A percentile compares a stretch with the other conserved stretches of the same genome.
Conservation (phyloP, 1,140 invertebrate genomes). For the Ostrea denselamellosa region DNA sequence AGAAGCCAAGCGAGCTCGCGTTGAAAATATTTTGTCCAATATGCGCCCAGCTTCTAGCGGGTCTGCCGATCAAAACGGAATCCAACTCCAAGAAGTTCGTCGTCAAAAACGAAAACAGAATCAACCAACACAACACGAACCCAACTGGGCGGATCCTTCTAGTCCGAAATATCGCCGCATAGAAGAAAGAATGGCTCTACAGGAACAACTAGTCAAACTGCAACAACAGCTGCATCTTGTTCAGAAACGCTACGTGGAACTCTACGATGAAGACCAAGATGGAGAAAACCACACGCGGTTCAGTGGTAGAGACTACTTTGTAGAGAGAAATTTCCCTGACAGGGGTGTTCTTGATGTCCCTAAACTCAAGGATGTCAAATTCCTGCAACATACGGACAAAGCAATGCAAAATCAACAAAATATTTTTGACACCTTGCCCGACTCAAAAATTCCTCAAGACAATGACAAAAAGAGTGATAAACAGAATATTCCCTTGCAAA, state of each 20-base stretch:
- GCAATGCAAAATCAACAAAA: not conserved
- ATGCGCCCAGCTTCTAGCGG: conserved; percentile 89
- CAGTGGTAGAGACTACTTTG: conserved; percentile 50
- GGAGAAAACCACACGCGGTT: conserved; percentile 41
- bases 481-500: conserved; percentile 44
- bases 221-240: conserved; percentile 93
- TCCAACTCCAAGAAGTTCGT: conserved; percentile 83
- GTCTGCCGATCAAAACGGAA: conserved; percentile 66
- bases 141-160: conserved; percentile 64
- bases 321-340: conserved; percentile 55
- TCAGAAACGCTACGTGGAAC: conserved; percentile 92
- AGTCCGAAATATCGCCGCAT: conserved; percentile 80
- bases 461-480: conserved; percentile 39
- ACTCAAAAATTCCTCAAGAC: not conserved
- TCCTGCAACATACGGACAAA: not conserved
- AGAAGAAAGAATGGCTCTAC: conserved; percentile 87
- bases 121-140: conserved; percentile 94
- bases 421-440: not conserved
- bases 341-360: conserved; percentile 51
- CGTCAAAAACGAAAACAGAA: conserved; percentile 97
- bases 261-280: conserved; percentile 85
- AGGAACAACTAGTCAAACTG: conserved; percentile 90
- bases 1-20: conserved; percentile 92
- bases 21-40: conserved; percentile 95
- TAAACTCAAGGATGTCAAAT: conserved; percentile 37